phyloP scores from a whole-genome alignment of 2,888 invertebrate species.

The Cosmopolites sordidus region DNA sequence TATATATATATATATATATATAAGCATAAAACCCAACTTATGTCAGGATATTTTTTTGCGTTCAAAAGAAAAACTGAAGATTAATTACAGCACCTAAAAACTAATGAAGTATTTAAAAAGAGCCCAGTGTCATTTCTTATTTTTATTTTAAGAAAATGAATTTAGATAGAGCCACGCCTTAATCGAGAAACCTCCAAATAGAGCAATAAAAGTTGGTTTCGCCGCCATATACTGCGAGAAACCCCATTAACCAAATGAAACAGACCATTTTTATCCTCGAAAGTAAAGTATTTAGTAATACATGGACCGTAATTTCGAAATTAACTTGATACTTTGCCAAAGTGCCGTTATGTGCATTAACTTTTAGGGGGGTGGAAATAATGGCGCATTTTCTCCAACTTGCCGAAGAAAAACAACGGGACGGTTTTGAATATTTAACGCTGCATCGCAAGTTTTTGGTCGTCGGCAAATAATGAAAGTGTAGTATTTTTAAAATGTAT shows the following conservation, averaged over 20 bases:
- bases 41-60: no score
- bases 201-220: neutral
- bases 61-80: no score
- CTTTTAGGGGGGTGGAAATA: neutral
- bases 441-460: no score
- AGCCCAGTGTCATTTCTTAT: no score
- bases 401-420: neutral
- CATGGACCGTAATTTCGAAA: neutral
- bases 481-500: no score
- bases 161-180: neutral
- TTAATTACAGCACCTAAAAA: no score
- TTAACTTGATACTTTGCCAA: slow-evolving; percentile 2
- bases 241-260: slow-evolving; percentile 1
- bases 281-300: slow-evolving; percentile 2
- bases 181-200: neutral
- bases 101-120: no score
- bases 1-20: no score
- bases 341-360: slow-evolving; percentile 1
- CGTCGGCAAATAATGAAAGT: no score
- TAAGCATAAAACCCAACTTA: no score
- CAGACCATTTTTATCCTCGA: neutral
- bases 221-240: neutral
- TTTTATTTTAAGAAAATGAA: no score
- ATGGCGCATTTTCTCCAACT: slow-evolving; percentile 1
- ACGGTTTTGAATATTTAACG: neutral